Conservation (phyloP, 2,888 invertebrate species). For the Leptura quadrifasciata region DNA sequence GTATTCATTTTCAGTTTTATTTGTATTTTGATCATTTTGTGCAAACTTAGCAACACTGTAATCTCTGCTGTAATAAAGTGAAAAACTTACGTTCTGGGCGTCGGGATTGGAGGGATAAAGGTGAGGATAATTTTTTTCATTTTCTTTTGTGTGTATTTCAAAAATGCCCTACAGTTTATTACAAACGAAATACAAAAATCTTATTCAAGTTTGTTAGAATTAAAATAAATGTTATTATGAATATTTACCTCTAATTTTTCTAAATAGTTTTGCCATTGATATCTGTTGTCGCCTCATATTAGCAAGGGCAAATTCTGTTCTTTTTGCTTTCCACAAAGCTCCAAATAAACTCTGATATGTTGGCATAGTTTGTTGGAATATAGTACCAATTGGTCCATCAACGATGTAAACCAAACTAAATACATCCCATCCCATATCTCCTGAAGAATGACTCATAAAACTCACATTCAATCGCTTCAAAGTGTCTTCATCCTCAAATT, state of each 20-base stretch:
- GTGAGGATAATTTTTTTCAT: too few species aligned
- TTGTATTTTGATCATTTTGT: too few species aligned
- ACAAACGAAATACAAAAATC: too few species aligned
- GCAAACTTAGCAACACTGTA: too few species aligned
- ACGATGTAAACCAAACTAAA: slow-evolving; percentile 91
- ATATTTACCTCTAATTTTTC: slow-evolving; percentile 79
- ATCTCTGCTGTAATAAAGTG: too few species aligned
- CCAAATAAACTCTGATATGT: slow-evolving; percentile 90
- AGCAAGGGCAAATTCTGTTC: slow-evolving; percentile 90
- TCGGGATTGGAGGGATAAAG: too few species aligned
- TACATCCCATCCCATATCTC: slow-evolving; percentile 88
- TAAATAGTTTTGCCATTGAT: slow-evolving; percentile 82
- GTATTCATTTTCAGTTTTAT: too few species aligned
- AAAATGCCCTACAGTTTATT: too few species aligned
- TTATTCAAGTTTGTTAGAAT: too few species aligned
- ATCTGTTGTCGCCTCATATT: slow-evolving; percentile 89
- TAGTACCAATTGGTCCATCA: slow-evolving; percentile 91
- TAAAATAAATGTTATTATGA: background rate
- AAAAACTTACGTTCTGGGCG: too few species aligned
- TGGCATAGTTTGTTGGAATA: slow-evolving; percentile 84
- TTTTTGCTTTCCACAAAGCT: slow-evolving; percentile 91
- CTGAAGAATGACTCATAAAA: slow-evolving; percentile 73
- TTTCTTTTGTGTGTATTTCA: too few species aligned
- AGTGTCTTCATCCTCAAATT: slow-evolving; percentile 94
- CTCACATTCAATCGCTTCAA: slow-evolving; percentile 89